A percentile compares a stretch with the other conserved stretches of the same genome.
Evolutionary conservation across 2,888 invertebrate genomes (phyloP).

Genomic region (Caenorhabditis becei): DNA sequence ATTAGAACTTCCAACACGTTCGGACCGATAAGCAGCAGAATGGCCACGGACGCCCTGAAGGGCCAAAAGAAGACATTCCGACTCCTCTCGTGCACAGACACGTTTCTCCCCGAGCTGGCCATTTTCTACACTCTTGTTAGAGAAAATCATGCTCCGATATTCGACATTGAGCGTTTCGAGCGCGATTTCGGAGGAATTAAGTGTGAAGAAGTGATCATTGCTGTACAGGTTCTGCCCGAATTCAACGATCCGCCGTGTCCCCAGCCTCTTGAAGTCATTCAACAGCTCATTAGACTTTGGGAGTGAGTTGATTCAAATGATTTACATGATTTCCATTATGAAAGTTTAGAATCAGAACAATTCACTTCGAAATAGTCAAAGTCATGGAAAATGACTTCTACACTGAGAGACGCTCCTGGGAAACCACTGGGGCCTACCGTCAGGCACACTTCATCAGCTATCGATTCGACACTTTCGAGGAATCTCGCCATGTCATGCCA

Average conservation of each 20-base stretch:
- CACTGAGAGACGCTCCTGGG: constrained; percentile 13
- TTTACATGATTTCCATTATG: background rate
- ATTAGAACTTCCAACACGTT: background rate
- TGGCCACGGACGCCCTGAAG: constrained; percentile 14
- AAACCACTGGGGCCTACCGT: background rate
- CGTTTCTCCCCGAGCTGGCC: constrained; percentile 44
- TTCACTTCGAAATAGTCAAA: constrained; percentile 31
- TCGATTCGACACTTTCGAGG: background rate
- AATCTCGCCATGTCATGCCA: background rate
- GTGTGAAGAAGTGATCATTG: constrained; percentile 12
- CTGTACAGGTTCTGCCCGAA: constrained; percentile 10
- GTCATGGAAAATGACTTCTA: constrained; percentile 40
- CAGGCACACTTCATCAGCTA: constrained; percentile 8
- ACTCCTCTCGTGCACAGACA: constrained; percentile 17
- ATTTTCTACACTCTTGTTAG: constrained; percentile 4
- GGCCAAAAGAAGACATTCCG: background rate
- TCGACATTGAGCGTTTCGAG: constrained; percentile 15
- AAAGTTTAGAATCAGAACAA: constrained; percentile 11
- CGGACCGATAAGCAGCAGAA: constrained; percentile 28
- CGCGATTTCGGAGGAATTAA: constrained; percentile 3
- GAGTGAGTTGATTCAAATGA: constrained; percentile 24
- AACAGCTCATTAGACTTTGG: constrained; percentile 32
- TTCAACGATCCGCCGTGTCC: constrained; percentile 1
- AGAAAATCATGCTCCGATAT: background rate
- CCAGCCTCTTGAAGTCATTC: constrained; percentile 37